phyloP scores from a whole-genome alignment of 2,797 vertebrate genomes.

The Pipistrellus pipistrellus region DNA sequence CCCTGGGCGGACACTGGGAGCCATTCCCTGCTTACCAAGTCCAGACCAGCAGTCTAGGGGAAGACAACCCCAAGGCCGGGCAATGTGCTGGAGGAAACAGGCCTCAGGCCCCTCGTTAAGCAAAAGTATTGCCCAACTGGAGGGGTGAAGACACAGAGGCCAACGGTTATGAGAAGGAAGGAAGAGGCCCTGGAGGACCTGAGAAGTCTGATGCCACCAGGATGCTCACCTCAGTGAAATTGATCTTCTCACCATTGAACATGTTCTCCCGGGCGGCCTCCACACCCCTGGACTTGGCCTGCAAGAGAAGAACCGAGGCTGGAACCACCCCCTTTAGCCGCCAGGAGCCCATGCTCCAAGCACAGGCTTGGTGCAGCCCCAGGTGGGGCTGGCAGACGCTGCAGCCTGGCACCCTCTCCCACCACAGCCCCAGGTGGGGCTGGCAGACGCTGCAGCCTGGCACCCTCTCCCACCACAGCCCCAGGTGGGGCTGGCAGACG shows the following conservation, averaged over 20 bases:
- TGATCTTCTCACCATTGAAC: slow-evolving; percentile 97
- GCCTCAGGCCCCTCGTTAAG: not conserved
- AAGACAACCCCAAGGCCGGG: not conserved
- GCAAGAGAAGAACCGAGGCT: slow-evolving; percentile 75
- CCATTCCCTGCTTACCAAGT: not conserved
- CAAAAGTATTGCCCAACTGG: slow-evolving; percentile 75
- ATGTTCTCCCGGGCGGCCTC: slow-evolving; percentile 94
- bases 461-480: not conserved
- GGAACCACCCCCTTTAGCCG: not conserved
- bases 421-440: too few species aligned
- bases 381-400: too few species aligned
- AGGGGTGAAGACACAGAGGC: not conserved
- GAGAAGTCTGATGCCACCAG: not conserved
- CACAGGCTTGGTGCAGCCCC: not conserved
- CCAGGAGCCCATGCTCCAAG: not conserved
- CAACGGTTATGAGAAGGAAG: slow-evolving; percentile 40
- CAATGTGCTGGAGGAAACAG: slow-evolving; percentile 7
- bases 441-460: not conserved
- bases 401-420: too few species aligned
- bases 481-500: too few species aligned
- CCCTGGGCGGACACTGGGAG: not conserved
- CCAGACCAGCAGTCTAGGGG: not conserved
- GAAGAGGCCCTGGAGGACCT: not conserved
- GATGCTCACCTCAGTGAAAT: slow-evolving; percentile 96
- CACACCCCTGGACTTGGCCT: slow-evolving; percentile 96